Base-by-base conservation (phyloP, 2,888 invertebrate genomes). In the Trypoxylon attenuatum region DNA sequence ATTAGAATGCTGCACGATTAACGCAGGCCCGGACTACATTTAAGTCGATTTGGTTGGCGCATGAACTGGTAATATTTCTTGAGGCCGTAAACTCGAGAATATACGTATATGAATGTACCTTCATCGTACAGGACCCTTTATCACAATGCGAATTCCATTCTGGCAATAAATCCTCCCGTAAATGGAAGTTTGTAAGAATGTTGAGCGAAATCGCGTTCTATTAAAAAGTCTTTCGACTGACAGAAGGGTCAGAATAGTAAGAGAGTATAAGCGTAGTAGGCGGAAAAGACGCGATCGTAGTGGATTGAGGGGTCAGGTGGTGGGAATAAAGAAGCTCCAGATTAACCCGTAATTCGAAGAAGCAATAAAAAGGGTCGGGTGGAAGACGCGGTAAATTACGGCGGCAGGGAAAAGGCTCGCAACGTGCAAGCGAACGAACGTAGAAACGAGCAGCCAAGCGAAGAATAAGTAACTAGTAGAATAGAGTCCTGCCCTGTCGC, bases 1-100 rank as follows among this genome's bases (percentile, higher is more conserved):
- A 79, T 77, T 73, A 73, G 70, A 71, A 71, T 76, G 62, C 60
- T 62, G 59, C 67, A 66, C 61, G 74, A 73, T 73, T 73, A 73
- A 61, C 65, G 49, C 50, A 46, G 43, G 46, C 45, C 47, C 45
- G 49, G 49, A 15, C 62, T 56, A 74, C 55, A 63, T 76, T 76
- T 72, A 66, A 76, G 72, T 72, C 58, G 50, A 55, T 41, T 29
- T 43, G 45, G 60, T 57, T 43, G 58, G 43, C 39, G 42, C 15
- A 18, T 47, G 52, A 65, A n/a, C n/a, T n/a, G n/a, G n/a, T n/a
- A n/a, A n/a, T n/a, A n/a, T n/a, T n/a, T n/a, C n/a, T n/a, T n/a
- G n/a, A n/a, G n/a, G n/a, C n/a, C n/a, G n/a, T n/a, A n/a, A n/a
- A n/a, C n/a, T n/a, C n/a, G n/a, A n/a, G n/a, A n/a, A n/a, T n/a